Conservation (phyloP, 2,797 vertebrate genomes). For the Xenops minutus region DNA sequence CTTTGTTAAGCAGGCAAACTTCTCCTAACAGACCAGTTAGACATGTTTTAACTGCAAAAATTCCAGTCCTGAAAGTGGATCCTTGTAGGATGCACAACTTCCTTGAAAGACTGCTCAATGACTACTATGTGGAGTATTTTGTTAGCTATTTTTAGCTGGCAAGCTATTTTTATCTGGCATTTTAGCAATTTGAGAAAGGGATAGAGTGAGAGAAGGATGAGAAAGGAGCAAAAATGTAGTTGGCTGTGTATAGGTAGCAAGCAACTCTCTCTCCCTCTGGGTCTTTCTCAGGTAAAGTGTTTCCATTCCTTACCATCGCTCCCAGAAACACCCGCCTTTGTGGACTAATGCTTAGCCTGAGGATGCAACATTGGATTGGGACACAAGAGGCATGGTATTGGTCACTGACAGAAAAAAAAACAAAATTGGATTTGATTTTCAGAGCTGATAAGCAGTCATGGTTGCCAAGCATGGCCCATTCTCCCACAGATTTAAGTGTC, state of each 20-base stretch:
- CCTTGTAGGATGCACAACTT: background rate
- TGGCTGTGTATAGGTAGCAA: background rate
- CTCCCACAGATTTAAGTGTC: background rate
- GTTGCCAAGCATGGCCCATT: background rate
- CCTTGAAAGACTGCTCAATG: background rate
- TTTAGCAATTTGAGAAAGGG: background rate
- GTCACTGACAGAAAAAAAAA: background rate
- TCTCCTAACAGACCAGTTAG: background rate
- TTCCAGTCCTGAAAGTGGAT: background rate
- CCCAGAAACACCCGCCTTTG: background rate
- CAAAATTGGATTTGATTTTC: background rate
- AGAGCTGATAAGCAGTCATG: background rate
- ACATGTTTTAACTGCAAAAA: background rate
- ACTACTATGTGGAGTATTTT: background rate
- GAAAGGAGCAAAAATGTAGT: background rate
- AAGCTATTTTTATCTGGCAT: background rate
- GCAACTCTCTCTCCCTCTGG: background rate
- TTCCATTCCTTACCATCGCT: background rate
- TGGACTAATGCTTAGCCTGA: background rate
- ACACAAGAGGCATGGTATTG: background rate
- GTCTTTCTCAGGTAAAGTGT: background rate
- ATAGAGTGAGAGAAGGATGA: background rate
- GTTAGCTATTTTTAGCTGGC: background rate
- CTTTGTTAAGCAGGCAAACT: background rate
- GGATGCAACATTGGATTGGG: background rate